Conservation (phyloP, 2,888 invertebrate genomes). For the Catotricha subobsoleta region DNA sequence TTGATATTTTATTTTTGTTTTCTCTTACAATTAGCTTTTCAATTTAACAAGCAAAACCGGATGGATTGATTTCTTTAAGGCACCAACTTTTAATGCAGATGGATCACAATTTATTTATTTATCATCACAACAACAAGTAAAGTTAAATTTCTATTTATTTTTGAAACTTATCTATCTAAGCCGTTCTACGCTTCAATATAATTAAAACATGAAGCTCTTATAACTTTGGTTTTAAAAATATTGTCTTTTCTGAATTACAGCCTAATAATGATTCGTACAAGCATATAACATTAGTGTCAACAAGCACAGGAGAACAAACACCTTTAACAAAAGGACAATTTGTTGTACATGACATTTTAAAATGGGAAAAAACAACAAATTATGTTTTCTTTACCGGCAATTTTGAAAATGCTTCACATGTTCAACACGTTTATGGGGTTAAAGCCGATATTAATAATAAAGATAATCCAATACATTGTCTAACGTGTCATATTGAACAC, state of each 20-base stretch:
- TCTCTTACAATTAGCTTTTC: slow-evolving; percentile 12
- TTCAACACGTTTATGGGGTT: slow-evolving; percentile 64
- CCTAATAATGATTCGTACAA: slow-evolving; percentile 35
- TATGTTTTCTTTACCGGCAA: slow-evolving; percentile 72
- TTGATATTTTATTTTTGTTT: background rate
- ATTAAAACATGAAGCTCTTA: too few species aligned
- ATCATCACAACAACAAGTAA: slow-evolving; percentile 40
- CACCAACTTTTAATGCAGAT: slow-evolving; percentile 47
- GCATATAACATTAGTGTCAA: slow-evolving; percentile 42
- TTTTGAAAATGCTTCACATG: slow-evolving; percentile 50
- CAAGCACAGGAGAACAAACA: slow-evolving; percentile 21
- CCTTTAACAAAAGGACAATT: slow-evolving; percentile 43
- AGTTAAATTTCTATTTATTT: slow-evolving; percentile 11
- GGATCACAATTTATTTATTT: slow-evolving; percentile 55
- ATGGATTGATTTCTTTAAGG: slow-evolving; percentile 63
- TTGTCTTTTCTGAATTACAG: background rate
- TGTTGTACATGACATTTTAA: slow-evolving; percentile 53
- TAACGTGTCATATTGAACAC: slow-evolving; percentile 48
- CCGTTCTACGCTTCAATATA: background rate
- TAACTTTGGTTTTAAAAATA: too few species aligned
- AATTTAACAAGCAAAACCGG: slow-evolving; percentile 32
- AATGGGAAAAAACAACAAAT: slow-evolving; percentile 48
- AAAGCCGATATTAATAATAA: slow-evolving; percentile 29
- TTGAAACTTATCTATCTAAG: background rate
- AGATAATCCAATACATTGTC: slow-evolving; percentile 37